Base-by-base conservation (phyloP, 1,140 invertebrate species). In the Aphelenchoides fujianensis region DNA sequence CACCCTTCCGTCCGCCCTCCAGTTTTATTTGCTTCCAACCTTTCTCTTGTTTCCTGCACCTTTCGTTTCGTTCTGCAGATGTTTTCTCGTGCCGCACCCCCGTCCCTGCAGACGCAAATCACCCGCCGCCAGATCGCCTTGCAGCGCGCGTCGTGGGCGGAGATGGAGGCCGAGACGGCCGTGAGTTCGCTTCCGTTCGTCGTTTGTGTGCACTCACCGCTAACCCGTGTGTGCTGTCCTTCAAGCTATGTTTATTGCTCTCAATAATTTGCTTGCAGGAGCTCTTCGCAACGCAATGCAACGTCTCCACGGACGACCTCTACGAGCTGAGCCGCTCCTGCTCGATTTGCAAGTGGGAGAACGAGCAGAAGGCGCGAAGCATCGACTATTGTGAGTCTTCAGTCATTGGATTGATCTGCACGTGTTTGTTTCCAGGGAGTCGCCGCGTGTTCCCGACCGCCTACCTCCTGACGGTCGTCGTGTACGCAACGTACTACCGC, bases 351-450 rank as follows among this genome's bases (percentile, higher is more conserved):
- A 19, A 23, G 12, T 31, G 35, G 23, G 70, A 71, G 36, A 71
- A 71, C 68, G 70, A 71, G 68, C 23, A 71, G 41, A 71, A 67
- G 2, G 70, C 70, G 7, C 53, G 52, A 36, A 70, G 55, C 37
- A 71, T 71, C 35, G 70, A 71, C 68, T 23, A n/a, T 19, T 72
- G 70, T 71, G 34, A 71, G 70, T 70, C 68, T n/a, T 69, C 35
- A 67, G 16, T 69, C 3, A 54, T 23, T 2, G 5, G 1, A 62
- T 19, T 63, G 7, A n/a, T n/a, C n/a, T n/a, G n/a, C n/a, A n/a
- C n/a, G n/a, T n/a, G n/a, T n/a, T n/a, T n/a, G n/a, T n/a, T n/a
- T n/a, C n/a, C n/a, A n/a, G n/a, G n/a, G n/a, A n/a, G n/a, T n/a
- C n/a, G n/a, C n/a, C n/a, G n/a, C n/a, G n/a, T n/a, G n/a, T n/a